Evolutionary conservation across 2,113 vertebrate species (phyloP), one percentile per base, ranked within the genome.

Genomic region (Corythaixoides concolor): DNA sequence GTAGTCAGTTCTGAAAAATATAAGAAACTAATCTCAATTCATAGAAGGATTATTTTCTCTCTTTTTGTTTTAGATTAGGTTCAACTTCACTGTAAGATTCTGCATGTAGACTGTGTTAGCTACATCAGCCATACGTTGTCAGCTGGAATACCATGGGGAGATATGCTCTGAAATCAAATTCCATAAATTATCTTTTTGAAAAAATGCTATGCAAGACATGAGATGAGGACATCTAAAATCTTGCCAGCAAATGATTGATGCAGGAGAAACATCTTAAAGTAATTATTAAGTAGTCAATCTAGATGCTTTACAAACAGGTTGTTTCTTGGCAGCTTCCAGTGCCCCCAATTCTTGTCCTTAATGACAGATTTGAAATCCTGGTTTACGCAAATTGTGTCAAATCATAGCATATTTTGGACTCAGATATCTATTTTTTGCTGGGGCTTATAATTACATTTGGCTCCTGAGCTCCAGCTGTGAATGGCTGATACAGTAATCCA

Each of bases 301-400:
- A 68, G 52, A 47, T 60, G n/a, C 5, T 3, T 58, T 76, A 33
- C 53, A 56, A 72, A 85, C 35, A 70, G 41, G 58, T 90, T 63
- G 8, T 72, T 89, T 68, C 89, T 82, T 69, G 59, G 56, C 66
- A 89, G 58, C 50, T 91, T 87, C 59, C 69, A 47, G 10, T 94
- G 95, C 50, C 92, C 94, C 74, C 66, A 47, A 80, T 97, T 96
- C 41, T 77, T 89, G 95, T 91, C 94, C 95, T 96, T 93, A 96
- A 88, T 62, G 93, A 33, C 68, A 89, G 83, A 84, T 92, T 90
- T 88, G 39, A 97, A 97, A 96, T 92, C 86, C 92, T 87, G 87
- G 66, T 91, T 95, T 87, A 89, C 94, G 87, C 84, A 85, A 93
- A 95, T 92, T 79, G 89, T 97, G 92, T 92, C 94, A 96, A 95